Conservation (phyloP, 2,888 invertebrate species). For the Zaprionus obscuricornis region DNA sequence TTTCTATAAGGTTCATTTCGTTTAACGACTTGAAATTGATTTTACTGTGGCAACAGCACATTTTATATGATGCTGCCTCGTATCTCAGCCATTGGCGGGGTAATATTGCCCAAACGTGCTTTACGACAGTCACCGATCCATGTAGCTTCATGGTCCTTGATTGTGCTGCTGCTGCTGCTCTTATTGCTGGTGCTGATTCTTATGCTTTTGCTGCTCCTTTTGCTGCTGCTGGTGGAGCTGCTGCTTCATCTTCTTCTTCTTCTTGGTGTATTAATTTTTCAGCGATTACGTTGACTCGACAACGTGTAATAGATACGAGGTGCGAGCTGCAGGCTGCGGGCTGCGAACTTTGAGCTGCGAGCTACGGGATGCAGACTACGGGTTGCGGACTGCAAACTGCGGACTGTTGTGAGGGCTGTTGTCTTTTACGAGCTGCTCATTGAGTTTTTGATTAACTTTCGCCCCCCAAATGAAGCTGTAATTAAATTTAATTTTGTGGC, state of each 20-base stretch:
- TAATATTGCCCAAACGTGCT: constrained; percentile 77
- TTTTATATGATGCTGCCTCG: constrained; percentile 58
- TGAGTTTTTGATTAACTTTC: constrained; percentile 76
- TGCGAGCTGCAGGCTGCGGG: constrained; percentile 2
- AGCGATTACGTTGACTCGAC: constrained; percentile 72
- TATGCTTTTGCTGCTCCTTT: constrained; percentile 6
- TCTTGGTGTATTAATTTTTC: constrained; percentile 69
- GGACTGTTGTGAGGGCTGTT: no score
- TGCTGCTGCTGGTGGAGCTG: constrained; percentile 13
- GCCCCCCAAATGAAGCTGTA: constrained; percentile 66
- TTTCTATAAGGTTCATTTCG: constrained; percentile 78
- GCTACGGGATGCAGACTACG: not conserved
- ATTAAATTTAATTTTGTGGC: constrained; percentile 78
- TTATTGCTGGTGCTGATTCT: constrained; percentile 6
- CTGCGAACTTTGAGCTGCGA: not conserved
- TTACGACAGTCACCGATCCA: constrained; percentile 59
- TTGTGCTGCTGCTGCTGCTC: constrained; percentile 9
- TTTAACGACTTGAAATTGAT: constrained; percentile 81
- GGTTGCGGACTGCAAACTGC: not conserved
- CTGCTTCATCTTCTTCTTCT: not conserved
- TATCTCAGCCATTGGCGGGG: constrained; percentile 50
- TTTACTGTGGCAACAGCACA: constrained; percentile 70
- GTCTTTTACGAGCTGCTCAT: constrained; percentile 71
- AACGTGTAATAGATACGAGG: constrained; percentile 65
- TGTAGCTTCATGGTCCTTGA: constrained; percentile 38